phyloP scores from a whole-genome alignment of 2,797 vertebrate species.

The Myotis vivesi region DNA sequence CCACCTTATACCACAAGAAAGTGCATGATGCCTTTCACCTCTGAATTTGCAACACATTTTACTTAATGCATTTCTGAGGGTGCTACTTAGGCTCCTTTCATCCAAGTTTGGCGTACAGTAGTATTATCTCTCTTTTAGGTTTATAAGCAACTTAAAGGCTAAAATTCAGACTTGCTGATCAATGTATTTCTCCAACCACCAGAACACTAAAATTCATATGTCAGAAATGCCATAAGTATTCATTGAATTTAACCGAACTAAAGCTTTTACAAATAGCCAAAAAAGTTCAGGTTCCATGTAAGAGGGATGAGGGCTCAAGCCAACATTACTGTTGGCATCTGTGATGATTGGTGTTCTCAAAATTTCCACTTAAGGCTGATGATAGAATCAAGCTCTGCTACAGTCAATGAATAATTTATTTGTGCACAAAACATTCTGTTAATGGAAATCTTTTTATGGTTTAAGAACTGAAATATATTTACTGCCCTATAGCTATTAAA shows the following conservation, averaged over 20 bases:
- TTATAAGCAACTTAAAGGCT: not conserved
- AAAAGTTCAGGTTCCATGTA: constrained; percentile 52
- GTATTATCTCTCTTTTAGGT: not conserved
- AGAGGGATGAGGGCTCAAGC: constrained; percentile 50
- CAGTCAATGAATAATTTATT: constrained; percentile 70
- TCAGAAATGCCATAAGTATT: constrained; percentile 64
- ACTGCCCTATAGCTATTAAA: constrained; percentile 69
- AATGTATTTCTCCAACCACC: not conserved
- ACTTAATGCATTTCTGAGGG: not conserved
- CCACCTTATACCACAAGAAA: not conserved
- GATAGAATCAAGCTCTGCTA: constrained; percentile 75
- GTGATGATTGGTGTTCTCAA: constrained; percentile 69
- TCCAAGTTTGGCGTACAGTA: not conserved
- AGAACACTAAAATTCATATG: constrained; percentile 47
- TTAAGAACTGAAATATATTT: constrained; percentile 59
- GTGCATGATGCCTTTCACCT: not conserved
- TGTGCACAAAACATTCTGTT: constrained; percentile 74
- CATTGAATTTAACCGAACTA: constrained; percentile 49
- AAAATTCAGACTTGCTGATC: not conserved
- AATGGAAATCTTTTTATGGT: constrained; percentile 76
- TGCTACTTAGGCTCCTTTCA: not conserved
- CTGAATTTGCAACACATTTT: not conserved
- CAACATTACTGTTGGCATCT: constrained; percentile 54
- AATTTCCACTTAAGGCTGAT: constrained; percentile 69
- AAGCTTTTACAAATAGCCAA: constrained; percentile 59